Evolutionary conservation across 2,888 invertebrate species (phyloP).

Genomic region (Sesia bembeciformis): DNA sequence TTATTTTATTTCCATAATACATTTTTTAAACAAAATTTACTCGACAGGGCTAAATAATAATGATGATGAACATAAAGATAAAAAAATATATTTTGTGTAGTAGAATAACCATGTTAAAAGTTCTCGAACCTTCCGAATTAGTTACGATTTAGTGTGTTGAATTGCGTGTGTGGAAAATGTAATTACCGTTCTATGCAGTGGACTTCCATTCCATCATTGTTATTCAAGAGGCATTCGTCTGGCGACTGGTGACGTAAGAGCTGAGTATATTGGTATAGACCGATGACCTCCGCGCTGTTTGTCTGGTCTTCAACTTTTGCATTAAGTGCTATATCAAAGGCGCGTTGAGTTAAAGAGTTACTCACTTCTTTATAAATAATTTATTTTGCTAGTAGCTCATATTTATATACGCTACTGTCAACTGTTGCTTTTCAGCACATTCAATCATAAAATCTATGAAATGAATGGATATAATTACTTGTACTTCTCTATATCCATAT

Average conservation of each 20-base stretch:
- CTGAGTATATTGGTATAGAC: slow-evolving; percentile 41
- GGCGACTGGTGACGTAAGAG: slow-evolving; percentile 57
- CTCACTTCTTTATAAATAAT: too few species aligned
- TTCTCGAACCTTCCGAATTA: slow-evolving; percentile 35
- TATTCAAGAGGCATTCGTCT: slow-evolving; percentile 61
- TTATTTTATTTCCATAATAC: too few species aligned
- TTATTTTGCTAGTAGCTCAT: too few species aligned
- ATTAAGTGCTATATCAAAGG: neutral
- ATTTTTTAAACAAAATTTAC: too few species aligned
- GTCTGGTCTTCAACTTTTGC: slow-evolving; percentile 19
- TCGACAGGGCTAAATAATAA: too few species aligned
- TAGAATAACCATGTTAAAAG: slow-evolving; percentile 7
- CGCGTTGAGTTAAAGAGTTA: neutral
- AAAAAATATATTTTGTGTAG: too few species aligned
- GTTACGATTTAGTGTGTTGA: slow-evolving; percentile 31
- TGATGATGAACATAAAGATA: too few species aligned
- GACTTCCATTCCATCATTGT: slow-evolving; percentile 46
- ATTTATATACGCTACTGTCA: too few species aligned
- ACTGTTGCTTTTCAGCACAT: too few species aligned
- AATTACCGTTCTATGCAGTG: slow-evolving; percentile 54
- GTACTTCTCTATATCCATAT: too few species aligned
- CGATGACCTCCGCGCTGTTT: slow-evolving; percentile 51
- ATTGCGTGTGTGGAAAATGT: slow-evolving; percentile 59
- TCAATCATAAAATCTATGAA: too few species aligned
- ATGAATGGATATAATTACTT: too few species aligned